Percentiles rank a stretch among this genome's conserved stretches.
Evolutionary conservation across 1,140 invertebrate species (phyloP).

Genomic region (Epicauta chinensis): DNA sequence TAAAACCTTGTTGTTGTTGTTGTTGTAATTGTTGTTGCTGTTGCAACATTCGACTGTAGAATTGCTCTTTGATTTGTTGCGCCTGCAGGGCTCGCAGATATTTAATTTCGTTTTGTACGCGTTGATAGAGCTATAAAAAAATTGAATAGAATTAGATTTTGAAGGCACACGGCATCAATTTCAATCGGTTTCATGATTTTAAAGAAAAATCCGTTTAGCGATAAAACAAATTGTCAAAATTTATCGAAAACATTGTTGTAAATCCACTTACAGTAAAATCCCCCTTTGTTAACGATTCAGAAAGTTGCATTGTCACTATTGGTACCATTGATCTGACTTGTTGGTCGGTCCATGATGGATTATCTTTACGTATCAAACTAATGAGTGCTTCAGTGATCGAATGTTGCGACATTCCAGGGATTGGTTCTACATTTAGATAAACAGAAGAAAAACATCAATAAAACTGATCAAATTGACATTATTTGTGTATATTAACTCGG

Average conservation of each 20-base stretch:
- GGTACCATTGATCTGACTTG: conserved; percentile 35
- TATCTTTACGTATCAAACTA: conserved; percentile 33
- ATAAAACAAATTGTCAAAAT: background rate
- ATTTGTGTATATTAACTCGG: too few species aligned
- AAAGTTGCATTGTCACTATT: conserved; percentile 21
- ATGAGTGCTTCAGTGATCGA: conserved; percentile 25
- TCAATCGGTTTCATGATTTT: too few species aligned
- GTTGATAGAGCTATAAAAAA: conserved; percentile 20
- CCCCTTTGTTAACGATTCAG: conserved; percentile 16
- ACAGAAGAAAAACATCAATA: conserved; percentile 6
- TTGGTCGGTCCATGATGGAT: conserved; percentile 30
- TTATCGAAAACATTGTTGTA: too few species aligned
- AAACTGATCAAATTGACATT: background rate
- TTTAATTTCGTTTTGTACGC: conserved; percentile 24
- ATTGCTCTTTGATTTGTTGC: conserved; percentile 28
- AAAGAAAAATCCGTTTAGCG: too few species aligned
- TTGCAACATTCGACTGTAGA: conserved; percentile 28
- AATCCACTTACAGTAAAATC: conserved; percentile 27
- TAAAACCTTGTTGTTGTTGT: background rate
- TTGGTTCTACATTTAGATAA: too few species aligned
- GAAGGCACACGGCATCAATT: too few species aligned
- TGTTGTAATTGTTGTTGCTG: conserved; percentile 30
- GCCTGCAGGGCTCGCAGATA: conserved; percentile 22
- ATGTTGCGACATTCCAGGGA: conserved; percentile 1
- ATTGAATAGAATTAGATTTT: background rate